A percentile compares a stretch with the other conserved stretches of the same genome.
These are phyloP conservation scores for Eudemis profundana DNA, from an alignment of 2,888 invertebrate species.

Conservation along the genomic window DNA sequence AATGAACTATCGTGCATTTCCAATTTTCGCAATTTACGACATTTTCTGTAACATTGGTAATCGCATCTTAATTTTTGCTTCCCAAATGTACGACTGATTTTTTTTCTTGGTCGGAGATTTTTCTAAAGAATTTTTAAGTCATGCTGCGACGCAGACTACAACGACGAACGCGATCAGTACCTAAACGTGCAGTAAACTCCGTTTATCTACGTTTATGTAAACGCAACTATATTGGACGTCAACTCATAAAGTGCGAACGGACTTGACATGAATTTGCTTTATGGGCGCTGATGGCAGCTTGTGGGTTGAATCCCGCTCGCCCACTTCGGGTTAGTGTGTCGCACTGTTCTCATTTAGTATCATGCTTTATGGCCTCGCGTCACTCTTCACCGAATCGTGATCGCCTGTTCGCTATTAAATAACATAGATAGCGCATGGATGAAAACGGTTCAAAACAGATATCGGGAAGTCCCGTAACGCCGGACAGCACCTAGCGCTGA, in stretches of 20 bases:
- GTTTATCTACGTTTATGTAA: slow-evolving; percentile 13
- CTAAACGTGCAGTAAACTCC: not conserved
- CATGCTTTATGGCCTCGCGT: slow-evolving; percentile 18
- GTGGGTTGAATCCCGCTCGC: slow-evolving; percentile 53
- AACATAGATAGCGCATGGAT: not conserved
- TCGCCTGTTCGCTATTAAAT: slow-evolving; percentile 1
- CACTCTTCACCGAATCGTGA: slow-evolving; percentile 13
- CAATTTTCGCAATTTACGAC: no score
- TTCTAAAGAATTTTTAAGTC: no score
- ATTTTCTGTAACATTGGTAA: no score
- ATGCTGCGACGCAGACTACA: no score
- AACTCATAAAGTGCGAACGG: slow-evolving; percentile 44
- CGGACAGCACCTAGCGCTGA: no score
- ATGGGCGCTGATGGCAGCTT: slow-evolving; percentile 56
- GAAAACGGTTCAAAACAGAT: not conserved
- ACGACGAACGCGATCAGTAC: not conserved
- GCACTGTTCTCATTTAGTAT: slow-evolving; percentile 29
- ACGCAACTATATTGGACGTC: slow-evolving; percentile 19
- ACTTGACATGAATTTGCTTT: slow-evolving; percentile 61
- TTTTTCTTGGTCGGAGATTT: no score
- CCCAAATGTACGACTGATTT: no score
- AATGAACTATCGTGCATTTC: no score
- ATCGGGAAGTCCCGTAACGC: no score
- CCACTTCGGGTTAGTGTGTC: slow-evolving; percentile 51
- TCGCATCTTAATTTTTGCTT: no score